Evolutionary conservation across 2,888 invertebrate species (phyloP), one percentile per base, ranked within the genome.

Genomic region (Diaperis boleti): DNA sequence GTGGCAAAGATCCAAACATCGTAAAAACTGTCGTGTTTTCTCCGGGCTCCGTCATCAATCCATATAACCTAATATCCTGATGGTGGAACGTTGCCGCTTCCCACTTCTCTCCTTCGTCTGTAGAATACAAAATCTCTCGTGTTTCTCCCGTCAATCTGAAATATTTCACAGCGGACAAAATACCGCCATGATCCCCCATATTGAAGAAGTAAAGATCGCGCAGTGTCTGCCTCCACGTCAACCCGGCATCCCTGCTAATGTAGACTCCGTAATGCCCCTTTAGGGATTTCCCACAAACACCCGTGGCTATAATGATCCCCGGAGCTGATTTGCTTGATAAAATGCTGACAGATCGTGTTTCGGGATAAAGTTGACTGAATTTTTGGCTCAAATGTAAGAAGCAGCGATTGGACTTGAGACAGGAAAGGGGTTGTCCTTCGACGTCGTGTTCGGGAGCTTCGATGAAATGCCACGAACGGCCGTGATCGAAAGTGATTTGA

Each of bases 11-110:
- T 0, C 95, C 96, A 79, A 96, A 96, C 85, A 96, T 87, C 0
- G 95, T 95, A 76, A 96, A 95, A 0, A 92, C 88, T 0, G 95
- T 94, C 0, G 95, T 94, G 76, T 94, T 95, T 79, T 95, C 94
- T n/a, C 95, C 95, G 0, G 96, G 95, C 76, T 96, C 95, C 0
- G 95, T 96, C 90, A 96, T 92, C 11, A 96, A 81, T 5, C 95
- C 95, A 78, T 95, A 94, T n/a, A 96, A 88, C 55, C 90, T 85
- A 8, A 96, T 85, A 78, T 91, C 89, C 62, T 89, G 86, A 18
- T 87, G 86, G 70, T 88, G 86, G 74, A 92, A 90, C 78, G 84
- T 82, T 73, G 89, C 87, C 20, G 86, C 85, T 59, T 87, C 84
- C 95, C 95, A 96, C 11, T 86, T 89, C 76, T 90, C 88, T 22